A percentile compares a stretch with the other conserved stretches of the same genome.
Evolutionary conservation across 2,113 vertebrate genomes (phyloP).

Genomic region (Coturnix japonica): DNA sequence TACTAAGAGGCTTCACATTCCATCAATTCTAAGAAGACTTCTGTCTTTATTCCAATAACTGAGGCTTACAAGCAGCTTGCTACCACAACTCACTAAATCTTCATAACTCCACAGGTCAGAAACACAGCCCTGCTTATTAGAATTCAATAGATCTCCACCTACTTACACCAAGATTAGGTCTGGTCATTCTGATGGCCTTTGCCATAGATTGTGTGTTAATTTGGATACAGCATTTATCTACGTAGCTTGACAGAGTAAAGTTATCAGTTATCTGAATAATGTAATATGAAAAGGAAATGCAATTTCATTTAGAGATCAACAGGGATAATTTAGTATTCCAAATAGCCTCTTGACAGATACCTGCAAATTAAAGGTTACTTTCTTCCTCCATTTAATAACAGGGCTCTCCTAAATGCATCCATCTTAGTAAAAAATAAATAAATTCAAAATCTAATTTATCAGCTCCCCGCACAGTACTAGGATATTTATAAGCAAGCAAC

Average conservation of each 20-base stretch:
- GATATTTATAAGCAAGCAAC: constrained; percentile 19
- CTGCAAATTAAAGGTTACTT: constrained; percentile 25
- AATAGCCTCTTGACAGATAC: constrained; percentile 6
- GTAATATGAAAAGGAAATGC: not conserved
- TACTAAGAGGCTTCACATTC: not conserved
- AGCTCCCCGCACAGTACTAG: not conserved
- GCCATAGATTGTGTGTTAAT: not conserved
- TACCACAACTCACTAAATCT: not conserved
- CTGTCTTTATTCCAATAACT: constrained; percentile 1
- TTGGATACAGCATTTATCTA: not conserved
- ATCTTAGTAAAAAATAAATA: not conserved
- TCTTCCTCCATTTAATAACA: constrained; percentile 13
- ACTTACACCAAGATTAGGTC: not conserved
- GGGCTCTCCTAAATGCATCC: not conserved
- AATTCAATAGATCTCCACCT: not conserved
- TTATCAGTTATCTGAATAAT: not conserved
- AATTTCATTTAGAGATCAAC: not conserved
- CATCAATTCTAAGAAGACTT: constrained; percentile 9
- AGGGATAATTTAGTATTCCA: constrained; percentile 24
- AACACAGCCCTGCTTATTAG: not conserved
- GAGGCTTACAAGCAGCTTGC: not conserved
- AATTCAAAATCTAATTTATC: constrained; percentile 11
- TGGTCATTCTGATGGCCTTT: not conserved
- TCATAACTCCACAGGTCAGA: not conserved
- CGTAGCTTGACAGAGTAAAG: not conserved